Percentiles rank a stretch among this genome's conserved stretches.
These are phyloP conservation scores for Mya arenaria DNA, from an alignment of 1,140 invertebrate species.

Conservation along the genomic window DNA sequence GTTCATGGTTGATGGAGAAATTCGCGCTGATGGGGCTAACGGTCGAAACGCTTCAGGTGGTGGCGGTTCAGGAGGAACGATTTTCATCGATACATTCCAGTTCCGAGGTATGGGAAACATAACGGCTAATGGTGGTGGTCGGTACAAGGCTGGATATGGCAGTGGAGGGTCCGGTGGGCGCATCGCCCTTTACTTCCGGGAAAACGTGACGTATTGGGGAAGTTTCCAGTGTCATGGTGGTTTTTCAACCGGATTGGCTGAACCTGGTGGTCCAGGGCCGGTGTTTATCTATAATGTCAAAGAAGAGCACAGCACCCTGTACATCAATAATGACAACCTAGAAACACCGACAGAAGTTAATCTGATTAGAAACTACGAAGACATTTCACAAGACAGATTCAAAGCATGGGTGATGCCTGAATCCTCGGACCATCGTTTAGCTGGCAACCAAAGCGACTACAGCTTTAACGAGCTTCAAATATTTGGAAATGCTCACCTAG, in stretches of 20 bases:
- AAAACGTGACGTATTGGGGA: slow-evolving; percentile 71
- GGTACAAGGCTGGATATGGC: slow-evolving; percentile 59
- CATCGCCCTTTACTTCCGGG: slow-evolving; percentile 68
- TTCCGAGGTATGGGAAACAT: slow-evolving; percentile 71
- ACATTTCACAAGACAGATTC: slow-evolving; percentile 68
- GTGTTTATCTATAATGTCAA: slow-evolving; percentile 68
- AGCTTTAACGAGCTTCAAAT: slow-evolving; percentile 72
- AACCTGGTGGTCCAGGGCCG: slow-evolving; percentile 72
- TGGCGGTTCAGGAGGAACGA: slow-evolving; percentile 71
- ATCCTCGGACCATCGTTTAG: slow-evolving; percentile 63
- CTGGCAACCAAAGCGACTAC: slow-evolving; percentile 62
- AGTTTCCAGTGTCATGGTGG: slow-evolving; percentile 69
- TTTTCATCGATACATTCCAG: slow-evolving; percentile 63
- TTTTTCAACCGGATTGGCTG: slow-evolving; percentile 25
- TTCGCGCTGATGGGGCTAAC: slow-evolving; percentile 62
- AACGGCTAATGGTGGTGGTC: slow-evolving; percentile 72
- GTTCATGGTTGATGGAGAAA: slow-evolving; percentile 67
- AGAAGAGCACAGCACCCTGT: slow-evolving; percentile 66
- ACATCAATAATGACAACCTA: slow-evolving; percentile 68
- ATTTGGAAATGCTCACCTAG: slow-evolving; percentile 72
- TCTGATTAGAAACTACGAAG: slow-evolving; percentile 64
- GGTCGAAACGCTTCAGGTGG: slow-evolving; percentile 60
- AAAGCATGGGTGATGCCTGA: slow-evolving; percentile 73
- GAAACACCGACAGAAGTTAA: slow-evolving; percentile 53
- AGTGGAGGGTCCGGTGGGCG: slow-evolving; percentile 71